These are phyloP conservation scores for Drosophila miranda DNA, from an alignment of 1,140 invertebrate genomes.

Conservation along the genomic window DNA sequence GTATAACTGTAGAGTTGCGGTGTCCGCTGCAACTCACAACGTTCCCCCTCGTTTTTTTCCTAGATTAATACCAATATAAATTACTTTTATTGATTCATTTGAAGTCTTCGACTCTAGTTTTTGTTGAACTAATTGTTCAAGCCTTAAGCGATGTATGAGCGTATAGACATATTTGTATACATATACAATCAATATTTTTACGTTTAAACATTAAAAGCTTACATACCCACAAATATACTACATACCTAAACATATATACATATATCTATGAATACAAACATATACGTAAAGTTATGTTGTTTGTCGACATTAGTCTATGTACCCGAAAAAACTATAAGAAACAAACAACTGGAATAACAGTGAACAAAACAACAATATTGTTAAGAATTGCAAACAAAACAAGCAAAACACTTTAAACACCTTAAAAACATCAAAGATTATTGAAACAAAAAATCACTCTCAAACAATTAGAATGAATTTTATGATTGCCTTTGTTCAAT, in stretches of 20 bases:
- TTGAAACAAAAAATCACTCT: conserved; percentile 33
- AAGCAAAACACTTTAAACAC: not conserved
- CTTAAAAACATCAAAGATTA: not conserved
- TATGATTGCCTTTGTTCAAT: conserved; percentile 40
- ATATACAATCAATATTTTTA: too few relatives aligned
- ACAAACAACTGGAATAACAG: conserved; percentile 5
- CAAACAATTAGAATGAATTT: conserved; percentile 39
- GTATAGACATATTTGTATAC: not conserved
- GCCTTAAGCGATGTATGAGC: conserved; percentile 5
- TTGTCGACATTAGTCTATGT: conserved; percentile 27
- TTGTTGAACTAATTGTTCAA: too few relatives aligned
- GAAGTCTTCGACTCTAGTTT: too few relatives aligned
- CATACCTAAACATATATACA: conserved; percentile 8
- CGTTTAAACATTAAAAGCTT: too few relatives aligned
- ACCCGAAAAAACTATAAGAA: conserved; percentile 3
- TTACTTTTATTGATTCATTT: too few relatives aligned
- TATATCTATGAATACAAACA: not conserved
- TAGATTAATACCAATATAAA: too few relatives aligned
- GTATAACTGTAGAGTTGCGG: too few relatives aligned
- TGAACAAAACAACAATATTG: conserved; percentile 7
- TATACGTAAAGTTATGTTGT: conserved; percentile 29
- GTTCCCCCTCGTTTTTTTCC: too few relatives aligned
- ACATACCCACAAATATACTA: conserved; percentile 2
- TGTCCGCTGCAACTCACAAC: too few relatives aligned
- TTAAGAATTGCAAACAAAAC: conserved; percentile 16